Conservation (phyloP, 2,888 invertebrate species). For the Leptopilina myrica region DNA sequence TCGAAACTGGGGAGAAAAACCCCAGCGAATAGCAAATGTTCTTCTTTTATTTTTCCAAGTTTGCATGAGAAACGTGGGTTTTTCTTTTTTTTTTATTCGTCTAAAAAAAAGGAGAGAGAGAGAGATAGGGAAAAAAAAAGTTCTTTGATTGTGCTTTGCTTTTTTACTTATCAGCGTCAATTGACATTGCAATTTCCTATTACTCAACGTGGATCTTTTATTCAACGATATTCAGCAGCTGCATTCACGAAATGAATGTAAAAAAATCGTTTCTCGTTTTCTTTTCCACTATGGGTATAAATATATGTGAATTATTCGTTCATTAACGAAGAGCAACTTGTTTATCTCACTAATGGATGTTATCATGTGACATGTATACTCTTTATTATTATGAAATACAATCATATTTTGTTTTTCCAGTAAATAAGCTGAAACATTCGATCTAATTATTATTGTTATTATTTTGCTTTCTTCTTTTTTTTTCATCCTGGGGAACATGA, state of each 20-base stretch:
- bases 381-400: neutral
- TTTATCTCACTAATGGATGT: slow-evolving; percentile 13
- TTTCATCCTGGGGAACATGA: neutral
- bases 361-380: slow-evolving; percentile 1
- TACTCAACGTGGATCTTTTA: slow-evolving; percentile 15
- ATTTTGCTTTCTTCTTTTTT: neutral
- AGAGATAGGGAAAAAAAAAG: neutral
- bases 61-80: slow-evolving; percentile 13
- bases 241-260: neutral
- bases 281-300: no score
- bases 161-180: slow-evolving; percentile 40
- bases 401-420: neutral
- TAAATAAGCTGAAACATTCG: slow-evolving; percentile 1
- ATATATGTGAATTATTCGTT: slow-evolving; percentile 22
- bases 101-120: no score
- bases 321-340: slow-evolving; percentile 11
- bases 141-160: slow-evolving; percentile 37
- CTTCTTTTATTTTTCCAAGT: slow-evolving; percentile 33
- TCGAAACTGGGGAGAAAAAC: neutral
- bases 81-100: no score
- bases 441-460: neutral
- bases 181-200: slow-evolving; percentile 33
- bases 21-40: slow-evolving; percentile 20
- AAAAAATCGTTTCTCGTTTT: slow-evolving; percentile 20
- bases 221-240: slow-evolving; percentile 11